Conservation (phyloP, 2,797 vertebrate species). For the Sylvia borin region DNA sequence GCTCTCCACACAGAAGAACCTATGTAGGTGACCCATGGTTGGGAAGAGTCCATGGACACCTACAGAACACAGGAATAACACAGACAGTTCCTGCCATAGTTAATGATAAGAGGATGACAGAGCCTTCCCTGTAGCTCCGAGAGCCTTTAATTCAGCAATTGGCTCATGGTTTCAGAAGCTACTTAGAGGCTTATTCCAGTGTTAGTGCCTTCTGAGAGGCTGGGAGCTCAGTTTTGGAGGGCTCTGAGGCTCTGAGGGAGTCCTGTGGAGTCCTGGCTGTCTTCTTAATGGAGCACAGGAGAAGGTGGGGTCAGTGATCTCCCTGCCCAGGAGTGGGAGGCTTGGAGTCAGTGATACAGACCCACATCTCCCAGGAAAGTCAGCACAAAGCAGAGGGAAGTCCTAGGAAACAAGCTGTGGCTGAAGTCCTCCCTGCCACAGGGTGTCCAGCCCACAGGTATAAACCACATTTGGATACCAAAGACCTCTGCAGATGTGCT, state of each 20-base stretch:
- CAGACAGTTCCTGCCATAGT: not conserved
- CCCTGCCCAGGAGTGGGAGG: not conserved
- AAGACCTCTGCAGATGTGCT: not conserved
- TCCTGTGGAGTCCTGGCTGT: not conserved
- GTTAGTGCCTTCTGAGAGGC: not conserved
- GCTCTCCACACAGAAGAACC: not conserved
- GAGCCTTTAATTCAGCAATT: not conserved
- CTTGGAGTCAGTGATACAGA: not conserved
- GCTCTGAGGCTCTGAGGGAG: not conserved
- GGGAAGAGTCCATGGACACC: not conserved
- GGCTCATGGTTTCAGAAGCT: conserved; percentile 2
- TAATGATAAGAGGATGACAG: not conserved
- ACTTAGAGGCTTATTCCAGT: not conserved
- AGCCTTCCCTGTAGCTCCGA: not conserved
- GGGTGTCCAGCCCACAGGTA: not conserved
- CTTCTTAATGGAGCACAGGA: not conserved
- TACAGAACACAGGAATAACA: not conserved
- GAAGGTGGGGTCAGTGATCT: not conserved
- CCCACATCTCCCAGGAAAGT: no score
- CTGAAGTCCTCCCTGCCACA: not conserved
- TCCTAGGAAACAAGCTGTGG: not conserved
- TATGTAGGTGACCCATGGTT: rapidly evolving
- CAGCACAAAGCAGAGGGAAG: not conserved
- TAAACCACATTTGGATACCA: rapidly evolving
- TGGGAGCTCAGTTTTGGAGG: not conserved